A percentile compares a stretch with the other conserved stretches of the same genome.
Conservation (phyloP, 2,113 vertebrate genomes). For the Tachysurus fulvidraco region DNA sequence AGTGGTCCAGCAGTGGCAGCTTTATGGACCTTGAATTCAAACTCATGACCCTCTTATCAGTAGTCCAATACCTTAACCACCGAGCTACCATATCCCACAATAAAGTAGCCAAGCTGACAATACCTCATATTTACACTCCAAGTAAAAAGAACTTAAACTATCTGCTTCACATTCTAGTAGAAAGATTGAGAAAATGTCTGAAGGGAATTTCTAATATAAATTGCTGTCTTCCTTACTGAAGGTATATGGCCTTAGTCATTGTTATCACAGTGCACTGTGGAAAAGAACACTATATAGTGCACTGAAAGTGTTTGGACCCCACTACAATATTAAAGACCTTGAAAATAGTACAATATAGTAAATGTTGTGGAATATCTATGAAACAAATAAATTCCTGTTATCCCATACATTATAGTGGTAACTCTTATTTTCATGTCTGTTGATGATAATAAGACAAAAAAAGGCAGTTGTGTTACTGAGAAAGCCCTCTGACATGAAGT, state of each 20-base stretch:
- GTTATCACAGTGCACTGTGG: not conserved
- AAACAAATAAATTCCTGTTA: not conserved
- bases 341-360: not conserved
- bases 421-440: not conserved
- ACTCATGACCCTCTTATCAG: too few species aligned
- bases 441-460: not conserved
- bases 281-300: not conserved
- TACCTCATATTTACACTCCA: not conserved
- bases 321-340: not conserved
- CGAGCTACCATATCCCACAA: too few species aligned
- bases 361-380: not conserved
- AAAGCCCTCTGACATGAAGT: not conserved
- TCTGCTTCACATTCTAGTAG: not conserved
- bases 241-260: not conserved
- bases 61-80: too few species aligned
- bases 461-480: not conserved
- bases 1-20: too few species aligned
- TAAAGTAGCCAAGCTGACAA: not conserved
- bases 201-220: not conserved
- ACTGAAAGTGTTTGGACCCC: not conserved
- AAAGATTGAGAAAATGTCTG: not conserved
- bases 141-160: not conserved
- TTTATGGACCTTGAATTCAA: too few species aligned
- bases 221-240: not conserved
- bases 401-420: not conserved